Evolutionary conservation across 2,888 invertebrate species (phyloP), one percentile per base, ranked within the genome.

Genomic region (Volucella inflata): DNA sequence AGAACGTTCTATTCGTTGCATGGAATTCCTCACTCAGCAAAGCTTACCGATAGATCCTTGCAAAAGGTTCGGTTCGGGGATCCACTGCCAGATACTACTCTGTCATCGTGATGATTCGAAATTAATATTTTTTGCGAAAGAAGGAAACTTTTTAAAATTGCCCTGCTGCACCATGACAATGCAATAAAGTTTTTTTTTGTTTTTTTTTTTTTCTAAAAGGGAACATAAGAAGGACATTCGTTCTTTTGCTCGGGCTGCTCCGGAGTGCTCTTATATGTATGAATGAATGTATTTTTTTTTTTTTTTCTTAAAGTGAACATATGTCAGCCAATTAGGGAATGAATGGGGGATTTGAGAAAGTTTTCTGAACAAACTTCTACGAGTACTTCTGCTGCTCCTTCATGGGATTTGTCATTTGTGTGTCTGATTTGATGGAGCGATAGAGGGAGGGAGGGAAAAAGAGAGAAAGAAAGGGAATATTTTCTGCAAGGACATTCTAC

Each of bases 301-400:
- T 50, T 55, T 68, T 77, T 67, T 67, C 68, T 59, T 71, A 62
- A 72, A 81, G 68, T 64, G 85, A 85, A 85, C 81, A 85, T 85
- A 85, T 85, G 85, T 85, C 77, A 85, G 81, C 85, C 85, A 85
- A 85, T 85, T 85, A 85, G 64, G 85, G 68, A 85, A 81, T 71
- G 76, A 85, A 85, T 81, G 72, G 85, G 72, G 72, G 76, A 85
- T 85, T 85, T 51, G 68, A 71, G 62, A 85, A 81, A 85, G 71
- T 81, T 85, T 81, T 59, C 72, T 62, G 30, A 72, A 75, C 67
- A 81, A 85, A 85, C 81, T 85, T 85, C 68, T 53, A 68, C n/a
- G n/a, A n/a, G n/a, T n/a, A n/a, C 68, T 77, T 46, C 70, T 36
- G 60, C 50, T 53, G 53, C 53, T 72, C 21, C 30, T 53, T 50